A percentile compares a stretch with the other conserved stretches of the same genome.
These are phyloP conservation scores for Sisor rabdophorus DNA, from an alignment of 2,113 vertebrate species.

Conservation along the genomic window DNA sequence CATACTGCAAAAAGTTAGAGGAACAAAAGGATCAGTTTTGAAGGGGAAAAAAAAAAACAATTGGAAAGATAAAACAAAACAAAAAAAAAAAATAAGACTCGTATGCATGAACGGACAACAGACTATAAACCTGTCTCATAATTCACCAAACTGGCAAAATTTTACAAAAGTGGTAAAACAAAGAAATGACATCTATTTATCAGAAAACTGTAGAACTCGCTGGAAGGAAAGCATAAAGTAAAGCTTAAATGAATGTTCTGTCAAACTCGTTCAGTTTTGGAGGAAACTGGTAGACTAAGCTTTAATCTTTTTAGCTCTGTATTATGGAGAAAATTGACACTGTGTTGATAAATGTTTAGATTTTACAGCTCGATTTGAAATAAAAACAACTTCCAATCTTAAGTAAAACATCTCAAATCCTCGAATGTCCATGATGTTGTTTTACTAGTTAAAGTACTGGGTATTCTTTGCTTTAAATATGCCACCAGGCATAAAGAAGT, in stretches of 20 bases:
- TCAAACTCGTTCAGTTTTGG: slow-evolving; percentile 16
- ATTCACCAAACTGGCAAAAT: background rate
- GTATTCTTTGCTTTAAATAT: background rate
- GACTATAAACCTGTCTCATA: background rate
- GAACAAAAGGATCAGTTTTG: background rate
- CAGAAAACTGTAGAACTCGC: background rate
- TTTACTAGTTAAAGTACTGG: background rate
- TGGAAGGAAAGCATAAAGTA: background rate
- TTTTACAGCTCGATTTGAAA: background rate
- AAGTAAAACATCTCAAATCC: background rate
- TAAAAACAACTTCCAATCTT: background rate
- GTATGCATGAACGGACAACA: background rate
- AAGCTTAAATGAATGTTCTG: slow-evolving; percentile 14
- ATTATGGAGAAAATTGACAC: slow-evolving; percentile 16
- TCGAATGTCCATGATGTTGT: background rate
- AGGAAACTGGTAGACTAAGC: background rate
- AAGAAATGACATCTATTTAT: background rate
- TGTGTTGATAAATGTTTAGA: background rate
- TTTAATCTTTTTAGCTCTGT: slow-evolving; percentile 5
- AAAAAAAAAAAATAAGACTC: background rate
- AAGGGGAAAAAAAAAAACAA: background rate
- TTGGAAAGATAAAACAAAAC: background rate
- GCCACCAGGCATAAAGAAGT: slow-evolving; percentile 39
- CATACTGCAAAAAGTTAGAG: slow-evolving; percentile 13
- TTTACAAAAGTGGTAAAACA: background rate